phyloP scores from a whole-genome alignment of 2,797 vertebrate species.

The Parauchenoglanis punctatus region DNA sequence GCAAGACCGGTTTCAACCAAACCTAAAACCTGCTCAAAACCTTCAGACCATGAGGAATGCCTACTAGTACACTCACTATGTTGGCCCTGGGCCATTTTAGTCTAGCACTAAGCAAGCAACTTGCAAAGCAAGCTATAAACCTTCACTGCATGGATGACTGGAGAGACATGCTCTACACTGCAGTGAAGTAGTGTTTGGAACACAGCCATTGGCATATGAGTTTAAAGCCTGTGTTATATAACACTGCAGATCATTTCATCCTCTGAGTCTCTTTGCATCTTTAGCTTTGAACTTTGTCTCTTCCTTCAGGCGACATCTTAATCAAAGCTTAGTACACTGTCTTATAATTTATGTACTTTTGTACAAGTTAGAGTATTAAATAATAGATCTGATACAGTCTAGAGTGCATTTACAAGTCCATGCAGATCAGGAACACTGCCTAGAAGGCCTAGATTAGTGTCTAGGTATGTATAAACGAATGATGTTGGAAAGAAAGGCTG shows the following conservation, averaged over 20 bases:
- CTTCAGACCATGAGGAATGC: background rate
- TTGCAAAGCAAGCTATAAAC: background rate
- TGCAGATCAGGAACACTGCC: background rate
- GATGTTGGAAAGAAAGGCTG: background rate
- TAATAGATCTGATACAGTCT: background rate
- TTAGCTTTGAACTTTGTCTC: background rate
- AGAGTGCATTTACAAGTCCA: background rate
- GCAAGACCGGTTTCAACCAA: background rate
- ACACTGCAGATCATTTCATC: slow-evolving; percentile 17
- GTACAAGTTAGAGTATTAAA: slow-evolving; percentile 4
- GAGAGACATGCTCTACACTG: background rate
- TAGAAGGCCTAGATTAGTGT: background rate
- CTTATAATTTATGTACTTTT: background rate
- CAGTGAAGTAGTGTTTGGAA: background rate
- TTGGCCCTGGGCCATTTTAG: background rate
- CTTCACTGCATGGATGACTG: background rate
- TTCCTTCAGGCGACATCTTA: background rate
- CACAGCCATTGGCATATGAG: slow-evolving; percentile 1
- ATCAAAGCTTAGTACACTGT: background rate
- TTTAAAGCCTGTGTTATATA: background rate
- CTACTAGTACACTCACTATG: background rate
- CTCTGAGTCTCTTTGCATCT: background rate
- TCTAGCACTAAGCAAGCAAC: background rate
- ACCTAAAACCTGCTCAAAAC: background rate
- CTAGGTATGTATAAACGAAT: background rate